Percentiles rank a stretch among this genome's conserved stretches.
Evolutionary conservation across 1,140 invertebrate genomes (phyloP).

Genomic region (Trachymyrmex septentrionalis): DNA sequence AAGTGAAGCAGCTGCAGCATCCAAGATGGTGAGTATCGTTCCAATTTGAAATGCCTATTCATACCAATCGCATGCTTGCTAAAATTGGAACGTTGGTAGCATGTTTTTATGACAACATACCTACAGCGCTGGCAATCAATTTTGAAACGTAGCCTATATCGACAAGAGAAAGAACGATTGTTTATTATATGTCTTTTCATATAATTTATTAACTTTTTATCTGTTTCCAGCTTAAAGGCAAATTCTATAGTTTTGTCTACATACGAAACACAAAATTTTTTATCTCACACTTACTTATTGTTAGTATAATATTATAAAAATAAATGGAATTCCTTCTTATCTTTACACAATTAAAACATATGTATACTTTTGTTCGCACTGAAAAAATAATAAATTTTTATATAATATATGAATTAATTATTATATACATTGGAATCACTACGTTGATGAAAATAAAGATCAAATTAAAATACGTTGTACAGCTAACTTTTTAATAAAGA

Average conservation of each 20-base stretch:
- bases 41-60: no score
- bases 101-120: no score
- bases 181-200: not conserved
- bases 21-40: no score
- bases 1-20: no score
- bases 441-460: not conserved
- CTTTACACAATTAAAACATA: constrained; percentile 1
- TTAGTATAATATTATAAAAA: not conserved
- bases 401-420: not conserved
- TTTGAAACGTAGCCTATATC: not conserved
- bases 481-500: not conserved
- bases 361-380: not conserved
- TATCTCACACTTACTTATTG: not conserved
- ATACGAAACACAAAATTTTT: not conserved
- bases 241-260: not conserved
- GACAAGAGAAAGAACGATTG: not conserved
- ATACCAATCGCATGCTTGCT: no score
- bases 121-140: no score
- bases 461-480: not conserved
- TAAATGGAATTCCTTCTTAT: not conserved
- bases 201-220: not conserved
- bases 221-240: not conserved
- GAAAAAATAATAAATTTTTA: not conserved
- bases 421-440: no score
- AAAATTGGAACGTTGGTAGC: no score